Evolutionary conservation across 2,888 invertebrate genomes (phyloP).

Genomic region (Epiblema foenella): DNA sequence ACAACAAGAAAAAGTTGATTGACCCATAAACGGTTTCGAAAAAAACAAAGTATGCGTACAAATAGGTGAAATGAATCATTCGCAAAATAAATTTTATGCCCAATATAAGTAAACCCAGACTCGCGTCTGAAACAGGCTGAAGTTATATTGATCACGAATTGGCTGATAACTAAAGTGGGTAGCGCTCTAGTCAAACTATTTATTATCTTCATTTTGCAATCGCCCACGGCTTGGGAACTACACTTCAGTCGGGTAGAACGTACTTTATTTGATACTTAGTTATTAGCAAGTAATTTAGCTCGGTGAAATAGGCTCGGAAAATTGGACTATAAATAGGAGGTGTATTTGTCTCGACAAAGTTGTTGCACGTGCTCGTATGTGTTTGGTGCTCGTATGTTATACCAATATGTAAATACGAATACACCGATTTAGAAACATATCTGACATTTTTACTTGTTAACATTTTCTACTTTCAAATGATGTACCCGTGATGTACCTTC

Average conservation of each 20-base stretch:
- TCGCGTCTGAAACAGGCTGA: neutral
- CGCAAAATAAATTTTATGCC: no score
- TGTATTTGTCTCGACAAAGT: neutral
- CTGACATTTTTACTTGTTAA: no score
- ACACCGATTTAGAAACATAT: no score
- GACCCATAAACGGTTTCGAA: no score
- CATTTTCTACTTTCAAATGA: neutral
- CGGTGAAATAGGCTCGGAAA: neutral
- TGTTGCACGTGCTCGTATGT: neutral
- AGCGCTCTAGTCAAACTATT: neutral
- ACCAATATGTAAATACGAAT: no score
- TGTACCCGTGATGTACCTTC: neutral
- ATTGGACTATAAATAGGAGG: neutral
- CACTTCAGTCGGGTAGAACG: neutral
- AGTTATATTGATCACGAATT: constrained; percentile 5
- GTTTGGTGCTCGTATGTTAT: no score
- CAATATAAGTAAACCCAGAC: neutral
- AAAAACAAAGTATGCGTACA: no score
- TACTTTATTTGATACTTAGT: neutral
- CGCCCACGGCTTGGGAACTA: neutral
- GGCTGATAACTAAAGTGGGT: neutral
- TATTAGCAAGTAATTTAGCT: neutral
- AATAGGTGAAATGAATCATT: no score
- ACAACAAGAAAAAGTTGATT: no score
- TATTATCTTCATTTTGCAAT: constrained; percentile 1